Conservation (phyloP, 2,797 vertebrate genomes). For the Catostomus latipinnis region DNA sequence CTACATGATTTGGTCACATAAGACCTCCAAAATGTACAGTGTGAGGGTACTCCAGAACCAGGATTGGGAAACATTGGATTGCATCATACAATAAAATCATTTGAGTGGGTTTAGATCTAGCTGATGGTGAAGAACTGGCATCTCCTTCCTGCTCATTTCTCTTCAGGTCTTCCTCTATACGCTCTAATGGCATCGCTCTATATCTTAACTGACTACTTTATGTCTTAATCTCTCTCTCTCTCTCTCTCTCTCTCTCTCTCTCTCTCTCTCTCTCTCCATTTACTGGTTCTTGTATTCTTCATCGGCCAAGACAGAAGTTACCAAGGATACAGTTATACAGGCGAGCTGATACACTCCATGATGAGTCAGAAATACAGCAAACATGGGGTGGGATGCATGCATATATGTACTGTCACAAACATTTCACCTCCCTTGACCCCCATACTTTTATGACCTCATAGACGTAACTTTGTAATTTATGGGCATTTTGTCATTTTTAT, state of each 20-base stretch:
- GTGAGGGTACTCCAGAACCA: too few species aligned
- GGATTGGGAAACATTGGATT: too few species aligned
- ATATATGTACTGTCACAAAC: neutral
- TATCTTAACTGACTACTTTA: conserved; percentile 29
- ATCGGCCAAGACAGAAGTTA: conserved; percentile 77
- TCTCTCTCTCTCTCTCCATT: neutral
- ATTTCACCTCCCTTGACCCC: conserved; percentile 1
- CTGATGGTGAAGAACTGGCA: conserved; percentile 32
- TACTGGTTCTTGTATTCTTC: conserved; percentile 44
- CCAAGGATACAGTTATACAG: conserved; percentile 78
- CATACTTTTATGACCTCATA: conserved; percentile 2
- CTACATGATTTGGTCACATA: too few species aligned
- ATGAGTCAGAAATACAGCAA: conserved; percentile 54
- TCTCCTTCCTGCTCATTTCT: conserved; percentile 32
- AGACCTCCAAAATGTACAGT: too few species aligned
- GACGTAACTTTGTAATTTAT: neutral
- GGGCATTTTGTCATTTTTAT: conserved; percentile 1
- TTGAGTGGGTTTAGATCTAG: too few species aligned
- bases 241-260: neutral
- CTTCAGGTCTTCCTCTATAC: conserved; percentile 9
- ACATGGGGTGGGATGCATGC: neutral
- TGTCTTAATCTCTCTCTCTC: neutral
- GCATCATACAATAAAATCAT: too few species aligned
- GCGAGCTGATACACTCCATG: conserved; percentile 52
- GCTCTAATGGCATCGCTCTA: conserved; percentile 64